phyloP scores from a whole-genome alignment of 2,888 invertebrate genomes.

The Antheraea yamamai region DNA sequence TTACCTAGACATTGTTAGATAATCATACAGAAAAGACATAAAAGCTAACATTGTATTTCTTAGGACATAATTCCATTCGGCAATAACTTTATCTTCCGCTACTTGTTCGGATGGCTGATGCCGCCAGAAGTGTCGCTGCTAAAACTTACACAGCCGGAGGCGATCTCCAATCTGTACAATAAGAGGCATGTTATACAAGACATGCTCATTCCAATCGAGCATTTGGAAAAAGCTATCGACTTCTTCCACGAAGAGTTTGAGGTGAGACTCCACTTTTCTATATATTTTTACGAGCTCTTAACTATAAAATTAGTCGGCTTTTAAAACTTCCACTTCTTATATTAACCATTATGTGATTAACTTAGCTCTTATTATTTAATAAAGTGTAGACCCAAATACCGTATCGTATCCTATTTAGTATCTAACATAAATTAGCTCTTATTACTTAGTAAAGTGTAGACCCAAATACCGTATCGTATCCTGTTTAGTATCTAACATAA shows the following conservation, averaged over 20 bases:
- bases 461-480: no score
- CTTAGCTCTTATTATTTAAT: no score
- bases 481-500: no score
- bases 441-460: no score
- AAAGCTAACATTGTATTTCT: slow-evolving; percentile 24
- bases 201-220: slow-evolving; percentile 88
- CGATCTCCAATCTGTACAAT: slow-evolving; percentile 87
- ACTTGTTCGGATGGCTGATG: slow-evolving; percentile 89
- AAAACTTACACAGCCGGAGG: slow-evolving; percentile 88
- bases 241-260: slow-evolving; percentile 86
- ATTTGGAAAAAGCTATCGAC: slow-evolving; percentile 82
- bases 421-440: no score
- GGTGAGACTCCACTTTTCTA: slow-evolving; percentile 59
- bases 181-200: slow-evolving; percentile 90
- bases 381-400: no score
- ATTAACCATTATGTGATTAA: no score
- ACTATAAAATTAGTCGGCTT: neutral
- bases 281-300: neutral
- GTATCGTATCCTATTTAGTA: no score
- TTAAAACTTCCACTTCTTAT: no score
- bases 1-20: neutral
- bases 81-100: slow-evolving; percentile 87
- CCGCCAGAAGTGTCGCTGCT: slow-evolving; percentile 91
- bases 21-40: neutral
- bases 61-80: slow-evolving; percentile 93